Evolutionary conservation across 2,888 invertebrate species (phyloP).

Genomic region (Scaptomyza flava): DNA sequence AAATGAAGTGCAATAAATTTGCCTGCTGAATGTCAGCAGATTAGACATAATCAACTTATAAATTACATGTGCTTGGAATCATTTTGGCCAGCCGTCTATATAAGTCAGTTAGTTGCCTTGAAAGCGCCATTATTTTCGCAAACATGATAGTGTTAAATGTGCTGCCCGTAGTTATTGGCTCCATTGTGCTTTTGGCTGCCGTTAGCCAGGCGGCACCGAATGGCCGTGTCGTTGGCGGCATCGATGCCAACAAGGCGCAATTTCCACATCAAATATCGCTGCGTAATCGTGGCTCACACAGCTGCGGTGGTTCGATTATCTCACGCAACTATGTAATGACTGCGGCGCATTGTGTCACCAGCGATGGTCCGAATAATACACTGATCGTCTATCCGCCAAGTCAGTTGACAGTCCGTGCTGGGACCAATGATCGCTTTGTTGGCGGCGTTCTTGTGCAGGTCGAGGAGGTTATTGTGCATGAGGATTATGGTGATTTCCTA

Average conservation of each 20-base stretch:
- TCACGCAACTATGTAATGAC: conserved; percentile 61
- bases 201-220: conserved; percentile 9
- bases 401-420: conserved; percentile 62
- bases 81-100: conserved; percentile 5
- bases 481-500: conserved; percentile 66
- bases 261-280: conserved; percentile 70
- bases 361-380: not conserved
- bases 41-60: conserved; percentile 3
- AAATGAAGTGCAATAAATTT: conserved; percentile 10
- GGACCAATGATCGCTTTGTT: conserved; percentile 67
- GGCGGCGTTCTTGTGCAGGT: conserved; percentile 75
- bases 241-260: conserved; percentile 48
- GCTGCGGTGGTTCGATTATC: conserved; percentile 63
- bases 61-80: no score
- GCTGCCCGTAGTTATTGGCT: not conserved
- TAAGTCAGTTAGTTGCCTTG: not conserved
- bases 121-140: conserved; percentile 7
- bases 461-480: conserved; percentile 63
- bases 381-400: conserved; percentile 1
- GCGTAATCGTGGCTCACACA: conserved; percentile 49
- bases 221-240: conserved; percentile 64
- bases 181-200: conserved; percentile 14
- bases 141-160: conserved; percentile 15
- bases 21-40: conserved; percentile 14
- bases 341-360: conserved; percentile 60